Evolutionary conservation across 2,888 invertebrate species (phyloP).

Genomic region (Tridacna gigas): DNA sequence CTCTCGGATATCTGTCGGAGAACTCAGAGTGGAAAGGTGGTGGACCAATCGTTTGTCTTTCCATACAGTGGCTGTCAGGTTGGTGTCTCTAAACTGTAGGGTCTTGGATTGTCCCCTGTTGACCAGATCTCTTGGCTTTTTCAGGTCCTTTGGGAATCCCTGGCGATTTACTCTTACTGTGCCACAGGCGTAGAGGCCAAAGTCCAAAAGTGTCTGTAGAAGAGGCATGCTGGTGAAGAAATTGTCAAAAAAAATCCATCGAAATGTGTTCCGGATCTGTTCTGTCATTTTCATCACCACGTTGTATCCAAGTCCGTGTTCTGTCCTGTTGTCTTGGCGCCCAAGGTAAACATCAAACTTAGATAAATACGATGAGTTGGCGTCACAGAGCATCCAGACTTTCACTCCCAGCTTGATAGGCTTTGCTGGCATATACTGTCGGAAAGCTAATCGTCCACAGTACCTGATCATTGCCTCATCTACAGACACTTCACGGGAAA

Average conservation of each 20-base stretch:
- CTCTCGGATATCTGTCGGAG: conserved; percentile 3
- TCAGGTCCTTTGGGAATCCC: conserved; percentile 28
- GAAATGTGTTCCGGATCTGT: not conserved
- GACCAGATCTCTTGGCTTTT: too few species aligned
- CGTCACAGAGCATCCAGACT: conserved; percentile 44
- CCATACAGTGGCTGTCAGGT: too few species aligned
- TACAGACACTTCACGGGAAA: conserved; percentile 29
- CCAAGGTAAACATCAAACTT: conserved; percentile 33
- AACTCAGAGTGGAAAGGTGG: conserved; percentile 22
- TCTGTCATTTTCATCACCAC: conserved; percentile 28
- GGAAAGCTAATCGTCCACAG: conserved; percentile 26
- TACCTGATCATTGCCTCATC: conserved; percentile 41
- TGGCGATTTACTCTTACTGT: conserved; percentile 33
- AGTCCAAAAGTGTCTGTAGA: too few species aligned
- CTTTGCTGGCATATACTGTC: too few species aligned
- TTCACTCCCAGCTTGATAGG: too few species aligned
- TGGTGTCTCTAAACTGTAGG: conserved; percentile 25
- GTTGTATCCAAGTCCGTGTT: conserved; percentile 40
- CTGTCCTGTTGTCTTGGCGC: not conserved
- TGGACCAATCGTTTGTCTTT: too few species aligned
- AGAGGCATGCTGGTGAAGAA: conserved; percentile 32
- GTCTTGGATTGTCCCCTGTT: conserved; percentile 29
- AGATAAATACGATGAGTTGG: conserved; percentile 24
- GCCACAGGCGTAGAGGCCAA: too few species aligned
- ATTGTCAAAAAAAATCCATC: conserved; percentile 33